phyloP scores from a whole-genome alignment of 2,113 vertebrate genomes.

The Casuarius casuarius region DNA sequence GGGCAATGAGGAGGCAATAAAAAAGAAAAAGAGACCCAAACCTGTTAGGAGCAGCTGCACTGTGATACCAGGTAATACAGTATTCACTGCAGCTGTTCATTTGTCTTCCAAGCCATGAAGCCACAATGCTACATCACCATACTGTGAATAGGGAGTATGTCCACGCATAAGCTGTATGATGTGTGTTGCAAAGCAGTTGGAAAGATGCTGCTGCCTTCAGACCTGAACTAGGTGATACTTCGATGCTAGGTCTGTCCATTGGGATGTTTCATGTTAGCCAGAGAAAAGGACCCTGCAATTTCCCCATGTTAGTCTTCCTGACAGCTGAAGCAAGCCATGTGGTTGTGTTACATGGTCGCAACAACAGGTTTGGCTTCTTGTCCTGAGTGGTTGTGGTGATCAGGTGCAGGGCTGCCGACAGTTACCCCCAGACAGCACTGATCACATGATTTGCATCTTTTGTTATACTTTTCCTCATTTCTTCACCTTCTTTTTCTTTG shows the following conservation, averaged over 20 bases:
- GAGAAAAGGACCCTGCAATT: background rate
- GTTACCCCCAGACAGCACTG: background rate
- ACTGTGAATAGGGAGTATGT: background rate
- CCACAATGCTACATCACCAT: background rate
- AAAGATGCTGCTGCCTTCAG: background rate
- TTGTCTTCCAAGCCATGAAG: background rate
- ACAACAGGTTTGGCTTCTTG: background rate
- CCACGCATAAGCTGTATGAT: background rate
- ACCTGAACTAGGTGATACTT: background rate
- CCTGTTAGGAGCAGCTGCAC: background rate
- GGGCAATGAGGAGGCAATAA: background rate
- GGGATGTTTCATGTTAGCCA: background rate
- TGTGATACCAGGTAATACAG: background rate
- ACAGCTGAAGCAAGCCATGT: background rate
- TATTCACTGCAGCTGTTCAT: background rate
- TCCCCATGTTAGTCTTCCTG: background rate
- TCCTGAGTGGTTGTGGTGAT: background rate
- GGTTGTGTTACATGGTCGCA: background rate
- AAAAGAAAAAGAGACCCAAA: background rate
- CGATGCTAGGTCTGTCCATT: background rate
- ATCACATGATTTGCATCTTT: background rate
- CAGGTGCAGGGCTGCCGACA: background rate
- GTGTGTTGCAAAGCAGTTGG: rapidly evolving
- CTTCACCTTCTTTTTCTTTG: background rate
- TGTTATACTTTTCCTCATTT: background rate